Evolutionary conservation across 2,888 invertebrate genomes (phyloP).

Genomic region (Scaptomyza tumidula): DNA sequence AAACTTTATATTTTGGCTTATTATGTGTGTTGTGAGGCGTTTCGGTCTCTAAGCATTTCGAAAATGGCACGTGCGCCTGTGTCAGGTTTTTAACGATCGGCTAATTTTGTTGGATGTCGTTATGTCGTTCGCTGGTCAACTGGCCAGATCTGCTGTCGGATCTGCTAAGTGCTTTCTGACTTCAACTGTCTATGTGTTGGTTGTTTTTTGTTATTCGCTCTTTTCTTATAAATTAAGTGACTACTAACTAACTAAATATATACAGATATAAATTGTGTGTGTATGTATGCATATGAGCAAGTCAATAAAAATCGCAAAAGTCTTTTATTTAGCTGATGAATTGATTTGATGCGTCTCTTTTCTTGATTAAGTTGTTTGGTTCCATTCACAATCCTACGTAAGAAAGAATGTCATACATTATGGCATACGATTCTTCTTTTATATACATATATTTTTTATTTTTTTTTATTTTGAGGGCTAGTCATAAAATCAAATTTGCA

Average conservation of each 20-base stretch:
- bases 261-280: not conserved
- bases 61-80: slow-evolving; percentile 80
- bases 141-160: slow-evolving; percentile 14
- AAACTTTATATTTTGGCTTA: slow-evolving; percentile 33
- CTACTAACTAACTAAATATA: slow-evolving; percentile 49
- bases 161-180: slow-evolving; percentile 55
- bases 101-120: slow-evolving; percentile 50
- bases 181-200: slow-evolving; percentile 10
- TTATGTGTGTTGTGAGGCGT: slow-evolving; percentile 64
- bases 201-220: slow-evolving; percentile 9
- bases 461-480: slow-evolving; percentile 4
- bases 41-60: slow-evolving; percentile 64
- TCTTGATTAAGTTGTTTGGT: slow-evolving; percentile 64
- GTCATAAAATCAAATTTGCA: slow-evolving; percentile 33
- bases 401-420: slow-evolving; percentile 6
- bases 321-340: slow-evolving; percentile 66
- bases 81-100: slow-evolving; percentile 78
- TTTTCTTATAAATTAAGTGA: slow-evolving; percentile 45
- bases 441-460: not conserved
- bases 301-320: slow-evolving; percentile 47
- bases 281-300: slow-evolving; percentile 6
- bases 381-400: slow-evolving; percentile 52
- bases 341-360: slow-evolving; percentile 60
- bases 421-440: not conserved
- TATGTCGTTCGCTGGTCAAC: slow-evolving; percentile 31